Percentiles rank a stretch among this genome's conserved stretches.
These are phyloP conservation scores for Nebria salina DNA, from an alignment of 2,888 invertebrate genomes.

Conservation along the genomic window DNA sequence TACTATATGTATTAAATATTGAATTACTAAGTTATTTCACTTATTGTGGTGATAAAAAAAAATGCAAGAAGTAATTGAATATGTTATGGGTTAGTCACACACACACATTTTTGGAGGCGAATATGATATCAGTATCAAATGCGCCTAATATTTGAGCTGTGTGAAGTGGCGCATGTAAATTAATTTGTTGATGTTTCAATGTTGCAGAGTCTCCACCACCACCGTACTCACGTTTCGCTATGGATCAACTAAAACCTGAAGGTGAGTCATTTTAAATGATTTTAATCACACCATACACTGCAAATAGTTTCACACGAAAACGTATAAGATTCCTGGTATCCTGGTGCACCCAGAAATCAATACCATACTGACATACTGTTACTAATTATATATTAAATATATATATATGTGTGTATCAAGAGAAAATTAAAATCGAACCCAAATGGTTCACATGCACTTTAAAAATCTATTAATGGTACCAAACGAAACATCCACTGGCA, in stretches of 20 bases:
- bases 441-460: not conserved
- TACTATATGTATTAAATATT: no score
- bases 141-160: no score
- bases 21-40: no score
- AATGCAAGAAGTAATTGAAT: no score
- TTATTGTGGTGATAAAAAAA: no score
- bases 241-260: constrained; percentile 79
- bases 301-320: not conserved
- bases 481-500: no score
- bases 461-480: not conserved
- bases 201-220: constrained; percentile 85
- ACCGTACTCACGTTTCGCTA: constrained; percentile 80
- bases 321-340: not conserved
- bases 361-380: not conserved
- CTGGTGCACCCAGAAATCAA: not conserved
- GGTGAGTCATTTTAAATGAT: constrained; percentile 69
- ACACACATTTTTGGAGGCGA: no score
- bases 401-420: not conserved
- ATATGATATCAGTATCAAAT: no score
- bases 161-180: not conserved
- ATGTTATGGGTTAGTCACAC: no score
- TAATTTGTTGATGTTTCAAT: constrained; percentile 14
- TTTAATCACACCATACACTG: no score
- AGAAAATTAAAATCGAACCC: not conserved
- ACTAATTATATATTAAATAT: not conserved